Evolutionary conservation across 2,888 invertebrate genomes (phyloP).

Genomic region (Drosophila nr. medialis): DNA sequence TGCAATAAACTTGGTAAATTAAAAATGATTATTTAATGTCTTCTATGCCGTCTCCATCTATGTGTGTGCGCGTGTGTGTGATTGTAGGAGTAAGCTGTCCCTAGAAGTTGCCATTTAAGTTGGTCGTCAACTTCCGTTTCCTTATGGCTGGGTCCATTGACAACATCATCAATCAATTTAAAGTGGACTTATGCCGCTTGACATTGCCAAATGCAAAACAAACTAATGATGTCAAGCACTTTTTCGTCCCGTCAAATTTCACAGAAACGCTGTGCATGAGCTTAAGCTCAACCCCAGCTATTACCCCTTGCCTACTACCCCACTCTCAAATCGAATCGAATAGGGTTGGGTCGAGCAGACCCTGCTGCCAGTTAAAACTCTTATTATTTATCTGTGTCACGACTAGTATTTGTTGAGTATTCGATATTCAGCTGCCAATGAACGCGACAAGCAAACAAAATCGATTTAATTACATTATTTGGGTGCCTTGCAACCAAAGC

Average conservation of each 20-base stretch:
- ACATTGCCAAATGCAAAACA: conserved; percentile 63
- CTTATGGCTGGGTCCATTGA: conserved; percentile 32
- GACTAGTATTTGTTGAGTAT: conserved; percentile 12
- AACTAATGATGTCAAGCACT: conserved; percentile 65
- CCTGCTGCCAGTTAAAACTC: conserved; percentile 11
- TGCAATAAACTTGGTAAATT: conserved; percentile 10
- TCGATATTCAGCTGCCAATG: conserved; percentile 16
- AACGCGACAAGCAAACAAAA: conserved; percentile 33
- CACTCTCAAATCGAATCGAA: not conserved
- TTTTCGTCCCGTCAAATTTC: conserved; percentile 24
- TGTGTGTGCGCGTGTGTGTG: conserved; percentile 1
- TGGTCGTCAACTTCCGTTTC: conserved; percentile 36
- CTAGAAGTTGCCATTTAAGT: conserved; percentile 25
- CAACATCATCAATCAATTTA: conserved; percentile 71
- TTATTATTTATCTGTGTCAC: conserved; percentile 16
- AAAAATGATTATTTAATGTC: conserved; percentile 34
- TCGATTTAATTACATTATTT: conserved; percentile 57
- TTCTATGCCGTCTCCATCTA: conserved; percentile 7
- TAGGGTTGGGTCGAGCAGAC: not conserved
- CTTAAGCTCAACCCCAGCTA: conserved; percentile 9
- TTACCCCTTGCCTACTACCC: not conserved
- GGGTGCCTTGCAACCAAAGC: not conserved
- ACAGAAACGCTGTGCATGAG: conserved; percentile 18
- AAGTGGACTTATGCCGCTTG: conserved; percentile 59
- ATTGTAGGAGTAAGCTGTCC: conserved; percentile 10